Percentiles rank a stretch among this genome's conserved stretches.
phyloP scores from a whole-genome alignment of 2,888 invertebrate genomes.

The Watsonalla binaria region DNA sequence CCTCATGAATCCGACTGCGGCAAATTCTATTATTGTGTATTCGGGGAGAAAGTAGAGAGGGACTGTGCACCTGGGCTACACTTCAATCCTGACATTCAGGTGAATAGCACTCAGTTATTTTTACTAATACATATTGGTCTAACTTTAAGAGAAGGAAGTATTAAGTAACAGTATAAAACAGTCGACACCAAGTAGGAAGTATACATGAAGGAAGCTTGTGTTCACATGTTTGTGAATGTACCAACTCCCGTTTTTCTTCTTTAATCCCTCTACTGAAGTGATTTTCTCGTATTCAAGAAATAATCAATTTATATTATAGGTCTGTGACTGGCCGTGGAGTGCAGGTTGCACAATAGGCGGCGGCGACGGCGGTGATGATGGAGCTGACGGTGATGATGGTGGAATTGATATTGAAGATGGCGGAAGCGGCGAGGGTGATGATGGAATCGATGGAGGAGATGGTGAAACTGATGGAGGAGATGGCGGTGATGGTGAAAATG shows the following conservation, averaged over 20 bases:
- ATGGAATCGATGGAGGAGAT: background rate
- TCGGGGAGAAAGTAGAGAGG: conserved; percentile 15
- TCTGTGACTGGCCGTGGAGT: conserved; percentile 26
- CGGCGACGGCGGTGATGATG: background rate
- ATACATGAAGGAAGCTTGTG: too few species aligned
- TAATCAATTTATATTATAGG: conserved; percentile 8
- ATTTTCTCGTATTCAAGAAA: background rate
- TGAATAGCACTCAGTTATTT: background rate
- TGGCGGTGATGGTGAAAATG: background rate
- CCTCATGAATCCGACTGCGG: conserved; percentile 26
- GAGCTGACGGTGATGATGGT: background rate
- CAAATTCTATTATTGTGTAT: conserved; percentile 30
- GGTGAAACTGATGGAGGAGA: background rate
- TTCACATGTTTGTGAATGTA: too few species aligned
- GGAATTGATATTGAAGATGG: background rate
- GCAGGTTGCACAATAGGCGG: conserved; percentile 13
- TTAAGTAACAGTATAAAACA: too few species aligned
- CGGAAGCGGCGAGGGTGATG: background rate
- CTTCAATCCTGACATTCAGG: conserved; percentile 7
- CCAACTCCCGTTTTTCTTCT: too few species aligned
- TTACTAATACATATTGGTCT: background rate
- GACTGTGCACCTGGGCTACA: conserved; percentile 22
- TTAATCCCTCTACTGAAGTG: background rate
- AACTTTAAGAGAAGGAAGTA: too few species aligned
- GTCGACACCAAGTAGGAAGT: too few species aligned